Evolutionary conservation across 2,888 invertebrate genomes (phyloP), one percentile per base, ranked within the genome.

Genomic region (Philhelius pedissequus): DNA sequence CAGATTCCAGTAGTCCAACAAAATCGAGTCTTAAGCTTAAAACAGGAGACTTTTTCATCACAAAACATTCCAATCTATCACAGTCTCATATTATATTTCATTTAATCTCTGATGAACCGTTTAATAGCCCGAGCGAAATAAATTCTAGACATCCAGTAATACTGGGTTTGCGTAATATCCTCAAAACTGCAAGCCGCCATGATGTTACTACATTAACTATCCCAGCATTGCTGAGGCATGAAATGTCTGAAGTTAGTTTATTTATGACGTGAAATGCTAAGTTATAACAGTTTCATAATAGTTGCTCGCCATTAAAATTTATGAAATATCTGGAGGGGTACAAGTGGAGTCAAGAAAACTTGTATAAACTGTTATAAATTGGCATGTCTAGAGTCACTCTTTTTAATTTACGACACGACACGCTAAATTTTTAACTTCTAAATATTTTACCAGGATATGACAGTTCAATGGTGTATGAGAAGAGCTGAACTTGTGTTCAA

Each of bases 401-500:
- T n/a, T 18, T 13, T 22, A 48, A 6, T 48, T 6, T 6, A 22
- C 9, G 18, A 22, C 9, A 43, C 18, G 18, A 45, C 4, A 48
- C 13, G n/a, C 6, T 13, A 6, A 22, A 6, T 20, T 13, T 6
- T 18, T 32, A 2, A 20, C 7, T 11, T 9, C 6, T 79, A 11
- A 43, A 88, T 89, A n/a, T 88, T 13, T 64, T 58, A 6, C 22
- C 4, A 96, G 95, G 97, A 97, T 90, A 97, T 98, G 97, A 99
- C 98, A 0, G 96, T 98, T 68, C 95, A 96, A 38, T 99, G 99
- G 99, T 99, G 99, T 92, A 94, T 96, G 89, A 96, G 97, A 88
- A 93, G 99, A 88, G 99, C 99, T 0, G 99, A 99, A 92, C 93
- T 99, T 86, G 96, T 99, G 78, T 97, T 99, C 89, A 99, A 99